Base-by-base conservation (phyloP, 1,140 invertebrate genomes). In the Neodiprion fabricii region DNA sequence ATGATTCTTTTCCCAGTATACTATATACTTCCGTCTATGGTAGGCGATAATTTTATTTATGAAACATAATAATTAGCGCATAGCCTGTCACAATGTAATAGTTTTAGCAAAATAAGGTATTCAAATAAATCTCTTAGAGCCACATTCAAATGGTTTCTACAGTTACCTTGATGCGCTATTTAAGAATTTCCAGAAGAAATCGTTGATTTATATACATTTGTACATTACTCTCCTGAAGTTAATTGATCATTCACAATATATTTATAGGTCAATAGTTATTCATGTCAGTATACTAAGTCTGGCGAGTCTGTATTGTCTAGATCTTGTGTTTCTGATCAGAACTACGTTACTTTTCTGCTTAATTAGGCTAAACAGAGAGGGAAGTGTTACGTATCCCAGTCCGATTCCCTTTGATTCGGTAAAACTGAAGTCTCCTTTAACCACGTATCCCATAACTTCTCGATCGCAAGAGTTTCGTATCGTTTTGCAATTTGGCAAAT, bases 361-460 rank as follows among this genome's bases (percentile, higher is more conserved):
- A 70, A 87, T 88, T 2, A 94, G 81, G 70, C 85, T 77, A 7
- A 87, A 76, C 5, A 95, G 80, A 14, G 91, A 91, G 53, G 87
- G 84, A 14, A 91, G 83, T 2, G 92, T 87, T 0, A 95, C 86
- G 81, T 94, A 95, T 53, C 94, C 95, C 9, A 94, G 84, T 69
- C 91, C 94, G 77, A 90, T 88, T 72, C 90, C 90, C 50, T 87
- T 89, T 1, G 92, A 91, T 81, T 93, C 90, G 0, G 90, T 90
- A 77, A 93, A 93, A 78, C 91, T 93, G 82, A 93, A 96, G 49
- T 90, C 91, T 47, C 94, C 94, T 76, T 91, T 86, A 61, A 87
- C 90, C 10, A 96, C 80, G 86, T 92, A 96, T 67, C 96, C 96
- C 78, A 96, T 91, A 4, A 94, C 88, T 84, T 93, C 88, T 79